Base-by-base conservation (phyloP, 1,140 invertebrate species). In the Saccostrea echinata region DNA sequence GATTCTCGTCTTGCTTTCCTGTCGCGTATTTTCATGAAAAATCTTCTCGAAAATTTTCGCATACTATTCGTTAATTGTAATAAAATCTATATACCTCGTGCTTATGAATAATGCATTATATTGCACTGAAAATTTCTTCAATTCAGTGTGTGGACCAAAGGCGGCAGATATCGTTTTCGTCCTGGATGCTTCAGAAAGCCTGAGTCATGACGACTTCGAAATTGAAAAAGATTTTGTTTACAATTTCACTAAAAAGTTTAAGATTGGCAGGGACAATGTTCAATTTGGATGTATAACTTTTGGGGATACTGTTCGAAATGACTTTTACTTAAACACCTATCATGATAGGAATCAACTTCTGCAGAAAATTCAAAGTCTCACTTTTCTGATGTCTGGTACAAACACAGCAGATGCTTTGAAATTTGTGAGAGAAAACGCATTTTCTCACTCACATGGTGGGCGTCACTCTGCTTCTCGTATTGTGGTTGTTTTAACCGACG, bases 141-240 rank as follows among this genome's bases (percentile, higher is more conserved):
- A 30, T 76, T 12, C 81, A 88, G 90, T 80, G 76, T 91, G 90
- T 61, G 86, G 84, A 51, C 57, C 84, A 18, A 84, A 71, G 68
- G 33, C 55, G 43, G 89, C 87, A 21, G 84, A 95, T 94, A 80
- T 91, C 8, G 85, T 90, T 27, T 87, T 91, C 27, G 57, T 90
- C 2, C 53, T 91, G 12, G 90, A 91, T 83, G 83, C 86, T 1
- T 91, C 90, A 8, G 86, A 83, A 35, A 89, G 88, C 53, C 57
- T 86, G 16, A 82, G 43, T 30, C 3, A 16, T 51, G 57, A 84
- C 27, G 61, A 90, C 30, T 91, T 91, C 57, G 30, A 76, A 9
- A 86, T 87, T 57, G 35, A 86, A 68, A 81, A 85, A 9, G 30
- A 87, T 8, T 91, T 91, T 88, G 84, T 91, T 27, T 88, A 85